These are phyloP conservation scores for Sarcophaga rosellei DNA, from an alignment of 2,888 invertebrate species.

Conservation along the genomic window DNA sequence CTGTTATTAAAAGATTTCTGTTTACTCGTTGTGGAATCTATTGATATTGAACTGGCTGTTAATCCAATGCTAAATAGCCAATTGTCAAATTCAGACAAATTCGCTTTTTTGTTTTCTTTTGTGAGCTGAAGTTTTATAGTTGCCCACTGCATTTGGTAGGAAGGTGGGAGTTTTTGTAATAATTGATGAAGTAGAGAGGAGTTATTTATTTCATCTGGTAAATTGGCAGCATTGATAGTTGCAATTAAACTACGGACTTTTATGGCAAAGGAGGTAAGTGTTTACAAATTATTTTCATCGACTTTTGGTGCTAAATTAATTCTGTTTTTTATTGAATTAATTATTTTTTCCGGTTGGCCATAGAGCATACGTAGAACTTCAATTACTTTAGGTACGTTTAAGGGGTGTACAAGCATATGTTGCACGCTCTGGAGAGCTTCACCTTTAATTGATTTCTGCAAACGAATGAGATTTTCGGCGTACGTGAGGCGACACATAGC, in stretches of 20 bases:
- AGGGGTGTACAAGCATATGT: constrained; percentile 28
- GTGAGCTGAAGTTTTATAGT: constrained; percentile 28
- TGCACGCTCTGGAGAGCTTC: constrained; percentile 23
- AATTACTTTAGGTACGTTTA: not conserved
- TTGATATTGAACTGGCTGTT: constrained; percentile 34
- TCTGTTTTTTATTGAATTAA: constrained; percentile 38
- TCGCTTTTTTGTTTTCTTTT: constrained; percentile 36
- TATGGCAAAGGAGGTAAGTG: constrained; percentile 10
- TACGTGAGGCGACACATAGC: constrained; percentile 14
- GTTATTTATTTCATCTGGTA: constrained; percentile 28
- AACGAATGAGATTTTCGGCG: constrained; percentile 39
- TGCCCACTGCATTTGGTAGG: constrained; percentile 44
- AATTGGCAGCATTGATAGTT: not conserved
- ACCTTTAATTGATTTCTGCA: constrained; percentile 32
- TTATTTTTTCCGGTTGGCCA: constrained; percentile 44
- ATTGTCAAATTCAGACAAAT: constrained; percentile 37
- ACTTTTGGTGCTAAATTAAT: constrained; percentile 24
- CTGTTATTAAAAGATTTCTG: not conserved
- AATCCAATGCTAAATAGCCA: constrained; percentile 40
- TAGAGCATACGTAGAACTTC: constrained; percentile 20
- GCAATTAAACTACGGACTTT: not conserved
- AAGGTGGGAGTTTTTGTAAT: constrained; percentile 19
- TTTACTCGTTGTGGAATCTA: constrained; percentile 7
- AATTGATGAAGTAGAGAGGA: not conserved
- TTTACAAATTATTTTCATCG: constrained; percentile 26